Conservation (phyloP, 2,113 vertebrate species). For the Morone saxatilis region DNA sequence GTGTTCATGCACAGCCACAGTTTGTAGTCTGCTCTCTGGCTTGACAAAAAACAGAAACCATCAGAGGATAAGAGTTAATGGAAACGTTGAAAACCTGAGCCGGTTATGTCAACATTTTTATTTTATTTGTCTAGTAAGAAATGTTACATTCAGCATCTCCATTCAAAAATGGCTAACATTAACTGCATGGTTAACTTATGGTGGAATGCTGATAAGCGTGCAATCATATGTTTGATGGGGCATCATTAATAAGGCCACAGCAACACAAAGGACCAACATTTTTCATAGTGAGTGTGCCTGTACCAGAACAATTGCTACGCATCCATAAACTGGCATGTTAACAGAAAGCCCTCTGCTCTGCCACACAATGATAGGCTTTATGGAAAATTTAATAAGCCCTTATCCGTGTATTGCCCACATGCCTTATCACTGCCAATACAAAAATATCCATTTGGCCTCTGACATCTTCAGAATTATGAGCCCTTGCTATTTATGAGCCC, state of each 20-base stretch:
- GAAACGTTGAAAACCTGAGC: slow-evolving; percentile 13
- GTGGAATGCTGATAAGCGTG: slow-evolving; percentile 32
- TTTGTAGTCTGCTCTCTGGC: slow-evolving; percentile 16
- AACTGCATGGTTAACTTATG: slow-evolving; percentile 9
- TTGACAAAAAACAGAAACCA: slow-evolving; percentile 20
- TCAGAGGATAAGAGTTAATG: slow-evolving; percentile 15
- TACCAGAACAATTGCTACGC: slow-evolving; percentile 45
- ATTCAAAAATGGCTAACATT: not conserved
- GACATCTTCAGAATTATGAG: slow-evolving; percentile 74
- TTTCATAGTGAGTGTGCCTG: slow-evolving; percentile 19
- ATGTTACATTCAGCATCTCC: slow-evolving; percentile 5
- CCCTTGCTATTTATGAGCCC: slow-evolving; percentile 66
- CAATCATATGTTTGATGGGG: slow-evolving; percentile 42
- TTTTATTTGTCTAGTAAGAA: not conserved
- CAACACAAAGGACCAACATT: slow-evolving; percentile 17
- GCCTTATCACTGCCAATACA: slow-evolving; percentile 70
- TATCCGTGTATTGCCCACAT: slow-evolving; percentile 63
- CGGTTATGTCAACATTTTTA: not conserved
- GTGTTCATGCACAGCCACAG: slow-evolving; percentile 64
- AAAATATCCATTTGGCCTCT: slow-evolving; percentile 73
- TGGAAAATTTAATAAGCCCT: slow-evolving; percentile 73
- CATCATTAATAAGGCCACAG: slow-evolving; percentile 47
- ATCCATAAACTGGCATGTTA: slow-evolving; percentile 70
- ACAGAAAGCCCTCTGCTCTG: slow-evolving; percentile 66
- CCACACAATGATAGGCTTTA: slow-evolving; percentile 73